These are phyloP conservation scores for Ernsta delagoae DNA, from an alignment of 2,888 invertebrate species.

Conservation along the genomic window DNA sequence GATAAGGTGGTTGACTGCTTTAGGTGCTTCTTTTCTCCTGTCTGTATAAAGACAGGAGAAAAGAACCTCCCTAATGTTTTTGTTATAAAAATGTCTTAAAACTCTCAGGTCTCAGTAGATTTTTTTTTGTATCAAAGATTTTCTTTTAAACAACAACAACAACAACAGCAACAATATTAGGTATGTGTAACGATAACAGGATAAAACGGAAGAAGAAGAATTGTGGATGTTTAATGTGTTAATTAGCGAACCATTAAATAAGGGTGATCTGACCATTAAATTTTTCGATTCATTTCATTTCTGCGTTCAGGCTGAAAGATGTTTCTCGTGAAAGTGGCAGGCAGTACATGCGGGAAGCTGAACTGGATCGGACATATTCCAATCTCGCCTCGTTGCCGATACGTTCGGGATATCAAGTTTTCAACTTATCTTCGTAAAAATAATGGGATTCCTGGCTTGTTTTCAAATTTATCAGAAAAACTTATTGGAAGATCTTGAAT, in stretches of 20 bases:
- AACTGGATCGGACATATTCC: conserved; percentile 17
- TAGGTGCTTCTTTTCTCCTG: too few species aligned
- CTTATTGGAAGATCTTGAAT: background rate
- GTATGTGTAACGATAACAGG: background rate
- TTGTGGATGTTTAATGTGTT: background rate
- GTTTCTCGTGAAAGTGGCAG: background rate
- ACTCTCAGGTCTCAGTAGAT: background rate
- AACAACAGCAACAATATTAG: background rate
- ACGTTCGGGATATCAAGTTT: conserved; percentile 16
- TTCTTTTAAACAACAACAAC: background rate
- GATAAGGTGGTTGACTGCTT: too few species aligned
- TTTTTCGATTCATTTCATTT: conserved; percentile 12
- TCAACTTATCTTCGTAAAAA: background rate
- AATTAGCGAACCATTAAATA: background rate
- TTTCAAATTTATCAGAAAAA: too few species aligned
- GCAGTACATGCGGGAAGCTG: conserved; percentile 28
- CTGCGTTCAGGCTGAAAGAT: background rate
- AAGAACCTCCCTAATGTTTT: background rate
- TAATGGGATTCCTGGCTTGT: too few species aligned
- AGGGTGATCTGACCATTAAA: conserved; percentile 2
- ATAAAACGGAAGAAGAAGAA: background rate
- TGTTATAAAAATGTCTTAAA: background rate
- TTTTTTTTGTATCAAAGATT: background rate
- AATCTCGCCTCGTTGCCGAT: background rate
- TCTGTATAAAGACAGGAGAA: too few species aligned